Evolutionary conservation across 92 coral and sea anemone species (phyloP).

Genomic region (Diadumene lineata): DNA sequence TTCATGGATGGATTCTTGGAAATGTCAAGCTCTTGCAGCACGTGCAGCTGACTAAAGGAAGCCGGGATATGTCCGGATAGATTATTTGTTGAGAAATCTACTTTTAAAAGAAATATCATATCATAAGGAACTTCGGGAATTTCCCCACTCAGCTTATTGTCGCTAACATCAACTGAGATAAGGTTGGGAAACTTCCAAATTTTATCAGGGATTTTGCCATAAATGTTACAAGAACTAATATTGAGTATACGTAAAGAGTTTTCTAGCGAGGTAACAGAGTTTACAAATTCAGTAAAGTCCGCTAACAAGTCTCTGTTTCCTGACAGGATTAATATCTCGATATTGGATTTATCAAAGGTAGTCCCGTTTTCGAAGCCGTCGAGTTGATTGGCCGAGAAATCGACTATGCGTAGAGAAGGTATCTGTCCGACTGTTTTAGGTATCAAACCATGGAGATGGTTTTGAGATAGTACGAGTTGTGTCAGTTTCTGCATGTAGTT

Average conservation of each 20-base stretch:
- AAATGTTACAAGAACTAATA: constrained; percentile 51
- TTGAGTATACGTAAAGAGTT: constrained; percentile 62
- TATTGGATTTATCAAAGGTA: constrained; percentile 39
- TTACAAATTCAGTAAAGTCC: constrained; percentile 31
- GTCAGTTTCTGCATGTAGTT: constrained; percentile 49
- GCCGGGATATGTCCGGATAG: constrained; percentile 65
- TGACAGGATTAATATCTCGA: constrained; percentile 53
- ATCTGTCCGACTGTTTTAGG: constrained; percentile 48
- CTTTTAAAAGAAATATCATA: constrained; percentile 51
- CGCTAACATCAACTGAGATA: constrained; percentile 48
- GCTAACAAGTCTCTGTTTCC: constrained; percentile 36
- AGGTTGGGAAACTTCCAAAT: constrained; percentile 65
- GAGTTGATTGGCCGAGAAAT: constrained; percentile 47
- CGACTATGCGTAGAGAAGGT: constrained; percentile 48
- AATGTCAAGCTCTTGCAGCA: constrained; percentile 58
- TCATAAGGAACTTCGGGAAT: constrained; percentile 49
- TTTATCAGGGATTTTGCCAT: constrained; percentile 45
- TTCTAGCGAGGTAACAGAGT: constrained; percentile 36
- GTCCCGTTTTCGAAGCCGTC: constrained; percentile 49
- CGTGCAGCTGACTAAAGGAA: constrained; percentile 45
- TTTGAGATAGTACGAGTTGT: constrained; percentile 51
- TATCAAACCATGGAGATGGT: constrained; percentile 47
- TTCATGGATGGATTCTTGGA: constrained; percentile 51
- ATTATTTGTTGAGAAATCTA: constrained; percentile 55
- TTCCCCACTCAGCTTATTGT: constrained; percentile 43